Evolutionary conservation across 2,113 vertebrate species (phyloP), one percentile per base, ranked within the genome.

Genomic region (Cyprinus carpio): DNA sequence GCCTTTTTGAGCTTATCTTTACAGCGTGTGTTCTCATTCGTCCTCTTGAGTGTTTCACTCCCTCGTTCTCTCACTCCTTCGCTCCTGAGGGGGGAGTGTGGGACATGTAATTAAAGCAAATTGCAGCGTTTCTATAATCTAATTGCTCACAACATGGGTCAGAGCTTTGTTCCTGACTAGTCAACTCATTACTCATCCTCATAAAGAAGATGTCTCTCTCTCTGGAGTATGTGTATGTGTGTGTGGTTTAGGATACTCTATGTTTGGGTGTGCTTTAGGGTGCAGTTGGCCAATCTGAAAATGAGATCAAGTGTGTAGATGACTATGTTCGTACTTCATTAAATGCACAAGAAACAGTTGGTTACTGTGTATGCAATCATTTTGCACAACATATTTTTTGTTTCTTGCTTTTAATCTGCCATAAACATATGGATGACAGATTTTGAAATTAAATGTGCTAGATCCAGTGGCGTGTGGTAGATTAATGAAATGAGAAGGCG

Each of bases 51-150:
- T 67, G 71, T 65, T 54, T 76, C 83, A 49, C 72, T 84, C 56
- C 58, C 40, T 76, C 58, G 12, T 51, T 69, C 80, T 75, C 86
- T 46, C 56, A 34, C 79, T 86, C 79, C 40, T 86, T 75, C 46
- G 18, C 79, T 75, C 77, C 54, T 72, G 67, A 62, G 54, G 75
- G 49, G 82, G 37, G 58, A 75, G 75, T 75, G 76, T 64, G 37
- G 65, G 69, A 87, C 79, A 79, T 87, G 86, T 87, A 87, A 87
- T 87, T 87, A 87, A 84, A 87, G 86, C 77, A 80, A 84, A 87
- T 84, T 84, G 86, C 86, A 67, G 82, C 58, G 43, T 84, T 84
- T 87, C 86, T 84, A 84, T 87, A 81, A 87, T 87, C 86, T 87
- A 87, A 87, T 87, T 87, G 86, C 82, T 75, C 86, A 84, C 78